phyloP scores from a whole-genome alignment of 2,888 invertebrate species.

The Cephus pulcher region DNA sequence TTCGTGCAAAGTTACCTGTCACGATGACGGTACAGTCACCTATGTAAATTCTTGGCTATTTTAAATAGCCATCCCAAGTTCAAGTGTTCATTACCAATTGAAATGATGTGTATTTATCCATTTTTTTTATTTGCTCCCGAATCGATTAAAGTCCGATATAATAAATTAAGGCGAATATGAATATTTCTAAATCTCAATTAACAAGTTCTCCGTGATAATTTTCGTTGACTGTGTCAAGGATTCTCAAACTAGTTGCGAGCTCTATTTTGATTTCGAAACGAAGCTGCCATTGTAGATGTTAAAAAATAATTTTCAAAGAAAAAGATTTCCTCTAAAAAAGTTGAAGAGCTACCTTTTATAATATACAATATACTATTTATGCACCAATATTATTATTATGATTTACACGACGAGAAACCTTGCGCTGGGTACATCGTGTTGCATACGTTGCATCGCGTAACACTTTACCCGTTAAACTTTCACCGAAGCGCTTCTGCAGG shows the following conservation, averaged over 20 bases:
- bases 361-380: not conserved
- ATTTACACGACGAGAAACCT: not conserved
- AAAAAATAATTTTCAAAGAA: not conserved
- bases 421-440: not conserved
- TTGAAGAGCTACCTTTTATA: not conserved
- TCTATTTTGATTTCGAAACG: not conserved
- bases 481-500: conserved; percentile 1
- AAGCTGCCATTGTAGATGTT: not conserved
- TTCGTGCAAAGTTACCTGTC: not conserved
- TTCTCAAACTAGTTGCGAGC: not conserved
- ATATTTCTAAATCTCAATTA: not conserved
- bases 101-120: not conserved
- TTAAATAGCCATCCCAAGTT: conserved; percentile 15
- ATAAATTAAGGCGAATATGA: not conserved
- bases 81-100: conserved; percentile 8
- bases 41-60: conserved; percentile 15
- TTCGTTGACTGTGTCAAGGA: not conserved
- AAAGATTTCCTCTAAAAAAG: not conserved
- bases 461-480: conserved; percentile 17
- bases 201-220: not conserved
- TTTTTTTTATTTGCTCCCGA: not conserved
- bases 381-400: not conserved
- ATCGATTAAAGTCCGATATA: not conserved
- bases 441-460: conserved; percentile 12
- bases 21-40: conserved; percentile 5